These are phyloP conservation scores for Amazona vittata DNA, from an alignment of 2,113 vertebrate species.

Conservation along the genomic window DNA sequence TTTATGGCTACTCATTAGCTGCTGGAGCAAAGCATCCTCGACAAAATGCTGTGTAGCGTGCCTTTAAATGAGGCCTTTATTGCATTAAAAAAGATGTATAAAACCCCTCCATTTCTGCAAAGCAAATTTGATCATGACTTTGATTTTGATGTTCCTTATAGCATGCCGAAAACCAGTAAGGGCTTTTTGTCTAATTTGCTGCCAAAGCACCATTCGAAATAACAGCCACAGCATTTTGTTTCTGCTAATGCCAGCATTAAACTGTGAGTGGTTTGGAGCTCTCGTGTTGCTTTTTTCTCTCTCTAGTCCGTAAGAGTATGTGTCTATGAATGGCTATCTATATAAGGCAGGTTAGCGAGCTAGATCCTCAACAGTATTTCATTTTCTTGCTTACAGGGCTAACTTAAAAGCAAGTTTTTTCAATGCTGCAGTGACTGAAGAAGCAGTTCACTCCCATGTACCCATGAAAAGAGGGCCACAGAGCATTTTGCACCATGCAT, in stretches of 20 bases:
- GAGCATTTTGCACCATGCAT: slow-evolving; percentile 89
- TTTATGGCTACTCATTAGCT: slow-evolving; percentile 58
- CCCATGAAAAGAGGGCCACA: slow-evolving; percentile 91
- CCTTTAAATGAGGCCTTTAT: neutral
- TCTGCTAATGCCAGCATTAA: slow-evolving; percentile 38
- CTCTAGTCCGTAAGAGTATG: slow-evolving; percentile 34
- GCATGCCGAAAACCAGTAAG: neutral
- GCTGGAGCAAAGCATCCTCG: slow-evolving; percentile 38
- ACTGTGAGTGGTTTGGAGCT: slow-evolving; percentile 61
- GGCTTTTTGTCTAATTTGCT: neutral
- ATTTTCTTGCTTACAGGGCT: slow-evolving; percentile 99
- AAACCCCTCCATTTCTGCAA: neutral
- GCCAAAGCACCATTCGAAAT: slow-evolving; percentile 14
- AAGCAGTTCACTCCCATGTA: slow-evolving; percentile 95
- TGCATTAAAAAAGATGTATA: neutral
- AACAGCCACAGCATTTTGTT: slow-evolving; percentile 43
- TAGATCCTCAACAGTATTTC: slow-evolving; percentile 92
- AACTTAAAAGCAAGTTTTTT: slow-evolving; percentile 97
- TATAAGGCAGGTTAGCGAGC: slow-evolving; percentile 87
- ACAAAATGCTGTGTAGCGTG: neutral
- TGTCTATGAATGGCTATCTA: slow-evolving; percentile 76
- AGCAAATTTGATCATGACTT: neutral
- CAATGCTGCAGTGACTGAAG: slow-evolving; percentile 97
- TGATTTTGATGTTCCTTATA: neutral
- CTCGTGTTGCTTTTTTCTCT: slow-evolving; percentile 6